A percentile compares a stretch with the other conserved stretches of the same genome.
phyloP scores from a whole-genome alignment of 35 echinoderm and acorn worm species.

The Diadema setosum region DNA sequence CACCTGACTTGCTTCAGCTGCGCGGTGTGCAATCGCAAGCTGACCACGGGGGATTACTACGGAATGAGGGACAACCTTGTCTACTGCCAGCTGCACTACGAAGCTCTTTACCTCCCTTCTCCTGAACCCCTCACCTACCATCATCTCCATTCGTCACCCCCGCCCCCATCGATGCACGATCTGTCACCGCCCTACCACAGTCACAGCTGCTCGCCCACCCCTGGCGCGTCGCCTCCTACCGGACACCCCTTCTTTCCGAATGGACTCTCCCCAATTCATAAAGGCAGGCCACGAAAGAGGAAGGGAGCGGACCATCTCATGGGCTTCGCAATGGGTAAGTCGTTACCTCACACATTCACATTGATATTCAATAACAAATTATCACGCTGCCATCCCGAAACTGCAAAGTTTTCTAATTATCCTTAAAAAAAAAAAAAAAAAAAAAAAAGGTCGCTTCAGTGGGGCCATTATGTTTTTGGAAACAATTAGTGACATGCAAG shows the following conservation, averaged over 20 bases:
- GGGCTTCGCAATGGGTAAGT: conserved; percentile 15
- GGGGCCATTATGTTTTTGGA: no score
- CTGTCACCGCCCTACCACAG: conserved; percentile 22
- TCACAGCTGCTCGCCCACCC: conserved; percentile 16
- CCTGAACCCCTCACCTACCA: conserved; percentile 1
- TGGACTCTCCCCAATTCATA: conserved; percentile 63
- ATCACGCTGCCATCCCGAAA: no score
- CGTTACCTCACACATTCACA: not conserved
- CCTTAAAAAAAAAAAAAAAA: no score
- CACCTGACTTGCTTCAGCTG: conserved; percentile 95
- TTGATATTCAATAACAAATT: no score
- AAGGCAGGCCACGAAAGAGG: conserved; percentile 88
- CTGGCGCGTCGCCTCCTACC: conserved; percentile 35
- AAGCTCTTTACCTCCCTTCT: conserved; percentile 33
- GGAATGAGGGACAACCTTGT: conserved; percentile 90
- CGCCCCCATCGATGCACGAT: not conserved
- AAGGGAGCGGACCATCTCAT: conserved; percentile 60
- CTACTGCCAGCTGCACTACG: conserved; percentile 93
- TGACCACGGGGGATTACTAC: conserved; percentile 89
- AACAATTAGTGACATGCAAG: no score
- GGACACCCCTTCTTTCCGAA: conserved; percentile 40
- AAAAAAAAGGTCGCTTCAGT: no score
- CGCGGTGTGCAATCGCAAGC: conserved; percentile 61
- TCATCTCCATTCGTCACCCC: not conserved
- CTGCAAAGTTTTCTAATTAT: no score